Evolutionary conservation across 2,113 vertebrate species (phyloP).

Genomic region (Ictalurus furcatus): DNA sequence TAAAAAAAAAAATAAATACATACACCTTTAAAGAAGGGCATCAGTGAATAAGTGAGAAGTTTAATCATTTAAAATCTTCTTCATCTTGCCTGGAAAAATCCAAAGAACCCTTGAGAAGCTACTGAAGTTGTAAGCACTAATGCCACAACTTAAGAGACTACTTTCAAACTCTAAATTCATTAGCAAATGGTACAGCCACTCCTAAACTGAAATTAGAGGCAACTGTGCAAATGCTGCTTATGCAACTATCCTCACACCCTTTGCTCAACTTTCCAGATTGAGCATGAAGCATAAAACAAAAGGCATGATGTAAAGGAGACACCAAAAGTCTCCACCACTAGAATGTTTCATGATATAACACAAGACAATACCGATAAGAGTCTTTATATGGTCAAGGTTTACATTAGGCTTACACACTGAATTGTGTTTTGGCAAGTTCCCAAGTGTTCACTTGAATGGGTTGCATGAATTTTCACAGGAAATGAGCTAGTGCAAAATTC

Average conservation of each 20-base stretch:
- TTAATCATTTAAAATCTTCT: conserved; percentile 71
- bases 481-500: background rate
- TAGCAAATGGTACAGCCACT: conserved; percentile 67
- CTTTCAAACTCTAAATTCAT: conserved; percentile 66
- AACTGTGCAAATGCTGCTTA: conserved; percentile 65
- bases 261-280: conserved; percentile 32
- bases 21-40: conserved; percentile 35
- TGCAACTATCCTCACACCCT: conserved; percentile 56
- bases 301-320: conserved; percentile 6
- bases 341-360: conserved; percentile 3
- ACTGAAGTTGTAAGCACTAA: conserved; percentile 63
- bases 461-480: background rate
- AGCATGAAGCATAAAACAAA: conserved; percentile 35
- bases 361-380: conserved; percentile 6
- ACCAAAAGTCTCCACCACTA: conserved; percentile 11
- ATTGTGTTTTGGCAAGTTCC: background rate
- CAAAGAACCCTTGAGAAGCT: conserved; percentile 64
- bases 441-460: background rate
- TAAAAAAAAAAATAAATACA: conserved; percentile 14
- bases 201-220: conserved; percentile 69
- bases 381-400: background rate
- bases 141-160: conserved; percentile 56
- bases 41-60: conserved; percentile 44
- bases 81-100: conserved; percentile 64
- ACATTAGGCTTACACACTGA: background rate